Evolutionary conservation across 2,888 invertebrate species (phyloP).

Genomic region (Diachrysia chrysitis): DNA sequence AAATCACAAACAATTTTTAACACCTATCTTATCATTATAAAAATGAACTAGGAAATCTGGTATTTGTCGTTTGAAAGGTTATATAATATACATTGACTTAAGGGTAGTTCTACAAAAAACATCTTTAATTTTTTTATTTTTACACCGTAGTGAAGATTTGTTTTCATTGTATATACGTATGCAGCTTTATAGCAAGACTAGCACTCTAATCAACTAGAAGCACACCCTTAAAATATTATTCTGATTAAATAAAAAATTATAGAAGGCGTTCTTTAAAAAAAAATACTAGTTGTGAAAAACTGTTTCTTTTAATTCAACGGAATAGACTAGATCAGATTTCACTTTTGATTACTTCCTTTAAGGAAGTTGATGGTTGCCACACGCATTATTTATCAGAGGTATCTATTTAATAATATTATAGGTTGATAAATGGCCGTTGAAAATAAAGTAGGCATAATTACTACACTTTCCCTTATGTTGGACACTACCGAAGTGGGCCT

Average conservation of each 20-base stretch:
- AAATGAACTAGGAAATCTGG: too few species aligned
- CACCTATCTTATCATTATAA: too few species aligned
- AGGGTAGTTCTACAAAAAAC: too few species aligned
- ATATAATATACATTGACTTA: too few species aligned
- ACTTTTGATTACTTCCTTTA: too few species aligned
- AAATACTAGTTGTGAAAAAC: too few species aligned
- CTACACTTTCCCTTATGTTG: neutral
- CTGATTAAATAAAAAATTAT: too few species aligned
- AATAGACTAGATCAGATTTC: neutral
- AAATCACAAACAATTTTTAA: too few species aligned
- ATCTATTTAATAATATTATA: neutral
- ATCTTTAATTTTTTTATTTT: too few species aligned
- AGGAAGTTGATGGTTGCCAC: constrained; percentile 1
- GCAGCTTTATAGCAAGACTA: constrained; percentile 51
- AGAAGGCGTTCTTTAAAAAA: too few species aligned
- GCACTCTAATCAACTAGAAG: constrained; percentile 15
- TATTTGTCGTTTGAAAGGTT: too few species aligned
- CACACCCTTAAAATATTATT: too few species aligned
- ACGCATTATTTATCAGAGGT: neutral
- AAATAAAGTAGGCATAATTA: neutral
- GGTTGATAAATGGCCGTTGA: neutral
- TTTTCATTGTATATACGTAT: constrained; percentile 40
- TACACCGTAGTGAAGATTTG: constrained; percentile 36
- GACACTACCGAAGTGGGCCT: neutral
- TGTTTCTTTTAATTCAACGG: neutral